Evolutionary conservation across 2,888 invertebrate genomes (phyloP), one percentile per base, ranked within the genome.

Genomic region (Netelia virgata): DNA sequence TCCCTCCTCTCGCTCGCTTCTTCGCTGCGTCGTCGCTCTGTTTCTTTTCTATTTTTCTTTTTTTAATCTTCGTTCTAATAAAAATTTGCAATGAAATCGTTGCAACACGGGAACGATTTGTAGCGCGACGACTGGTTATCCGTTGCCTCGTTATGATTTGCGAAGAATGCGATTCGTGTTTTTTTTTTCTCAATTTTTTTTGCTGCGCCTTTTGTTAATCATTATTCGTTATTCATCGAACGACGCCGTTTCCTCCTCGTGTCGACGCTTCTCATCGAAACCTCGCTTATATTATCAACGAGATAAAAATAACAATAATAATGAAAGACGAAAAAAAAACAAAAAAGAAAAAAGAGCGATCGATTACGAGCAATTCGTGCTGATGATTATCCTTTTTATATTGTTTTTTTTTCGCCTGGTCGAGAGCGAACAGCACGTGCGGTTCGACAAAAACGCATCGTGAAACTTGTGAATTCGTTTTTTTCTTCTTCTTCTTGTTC

Each of bases 71-170:
- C 59, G 11, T 64, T 80, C 28, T 9, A 41, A 74, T 61, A 1
- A 75, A 55, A n/a, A 41, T 64, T 41, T 23, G 63, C 41, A 64
- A n/a, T 64, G 41, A 64, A 64, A 41, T 16, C 16, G n/a, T n/a
- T 0, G 41, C 41, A 64, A 64, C 41, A 16, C 41, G n/a, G 2
- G 10, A 63, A 64, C 41, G 36, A 9, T 16, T 64, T 20, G 3
- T n/a, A 10, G 9, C 61, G 66, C 16, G 16, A 61, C 28, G 53
- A 61, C 72, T 73, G 43, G 18, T 64, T 77, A 61, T 68, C 20
- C 47, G 69, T 55, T 76, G 50, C 6, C 73, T 75, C 63, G 50
- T 72, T 69, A 63, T 20, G 69, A 69, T 78, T 63, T 53, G 74
- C 47, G 28, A 74, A 63, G 59, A 41, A 57, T 72, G 59, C 23